Conservation (phyloP, 2,797 vertebrate species). For the Pseudochaenichthys georgianus region DNA sequence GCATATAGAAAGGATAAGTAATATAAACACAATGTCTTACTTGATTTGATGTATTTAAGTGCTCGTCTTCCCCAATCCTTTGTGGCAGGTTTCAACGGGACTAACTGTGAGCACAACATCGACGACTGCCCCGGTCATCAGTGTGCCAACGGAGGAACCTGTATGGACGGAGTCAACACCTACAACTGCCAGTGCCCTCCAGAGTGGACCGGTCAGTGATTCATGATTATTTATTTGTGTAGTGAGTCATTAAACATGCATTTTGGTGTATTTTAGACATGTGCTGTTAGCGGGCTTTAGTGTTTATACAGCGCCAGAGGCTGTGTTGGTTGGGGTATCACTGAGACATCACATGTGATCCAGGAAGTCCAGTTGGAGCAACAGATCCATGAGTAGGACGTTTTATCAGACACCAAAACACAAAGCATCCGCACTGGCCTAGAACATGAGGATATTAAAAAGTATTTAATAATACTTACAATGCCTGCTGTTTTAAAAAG, state of each 20-base stretch:
- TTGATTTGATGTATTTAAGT: background rate
- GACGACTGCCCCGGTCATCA: slow-evolving; percentile 93
- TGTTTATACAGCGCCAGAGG: no score
- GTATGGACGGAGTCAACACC: slow-evolving; percentile 95
- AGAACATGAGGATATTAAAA: no score
- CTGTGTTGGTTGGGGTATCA: background rate
- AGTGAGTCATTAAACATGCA: background rate
- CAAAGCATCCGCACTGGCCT: background rate
- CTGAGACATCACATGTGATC: background rate
- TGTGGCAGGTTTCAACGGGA: slow-evolving; percentile 91
- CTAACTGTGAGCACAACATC: slow-evolving; percentile 91
- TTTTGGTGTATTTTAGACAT: background rate
- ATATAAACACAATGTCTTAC: background rate
- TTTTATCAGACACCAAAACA: background rate
- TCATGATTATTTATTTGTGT: background rate
- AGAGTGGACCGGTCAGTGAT: slow-evolving; percentile 92
- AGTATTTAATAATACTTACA: background rate
- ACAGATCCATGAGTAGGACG: background rate
- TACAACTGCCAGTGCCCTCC: slow-evolving; percentile 97
- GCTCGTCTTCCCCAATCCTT: background rate
- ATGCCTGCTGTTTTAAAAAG: background rate
- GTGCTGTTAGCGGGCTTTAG: background rate
- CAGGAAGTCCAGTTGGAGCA: background rate
- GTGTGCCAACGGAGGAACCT: slow-evolving; percentile 92
- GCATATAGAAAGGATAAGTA: no score